Base-by-base conservation (phyloP, 1,140 invertebrate genomes). In the Leptoteleia sp. region DNA sequence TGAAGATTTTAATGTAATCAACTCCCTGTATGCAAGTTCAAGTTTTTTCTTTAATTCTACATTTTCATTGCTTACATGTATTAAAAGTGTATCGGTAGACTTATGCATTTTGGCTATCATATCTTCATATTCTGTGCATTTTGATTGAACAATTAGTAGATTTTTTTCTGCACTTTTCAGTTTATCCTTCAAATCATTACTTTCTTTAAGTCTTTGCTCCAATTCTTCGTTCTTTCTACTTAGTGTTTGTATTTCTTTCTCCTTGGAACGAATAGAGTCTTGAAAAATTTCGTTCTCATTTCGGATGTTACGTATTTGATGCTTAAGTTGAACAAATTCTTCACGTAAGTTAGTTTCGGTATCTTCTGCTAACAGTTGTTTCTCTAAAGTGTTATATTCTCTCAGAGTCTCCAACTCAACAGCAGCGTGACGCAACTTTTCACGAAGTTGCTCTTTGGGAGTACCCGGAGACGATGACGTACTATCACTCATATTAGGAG, bases 361-460 rank as follows among this genome's bases (percentile, higher is more conserved):
- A 13, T 83, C 79, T 1, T 81, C 82, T 8, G 65, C 40, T 4
- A 54, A 52, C n/a, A 84, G 17, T 64, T 87, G 86, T 25, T 80
- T 86, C 50, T 88, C 87, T 12, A 88, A 59, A 12, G 62, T 79
- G 86, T 84, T n/a, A 80, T 81, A n/a, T 64, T 86, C 83, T 42
- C 61, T 54, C 0, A 88, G 48, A 27, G 22, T 27, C 5, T 81
- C 45, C 4, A 80, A 80, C 52, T 88, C 81, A 3, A 59, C 45
- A 1, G 61, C 48, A 3, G 83, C 15, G 13, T 80, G 55, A 11
- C 50, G 48, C 1, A 85, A 19, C 45, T 75, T 83, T 15, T 83
- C 72, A 4, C 81, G 65, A 3, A 86, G 64, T 0, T 78, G 31
- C 3, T 50, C 13, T 65, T 83, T 85, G n/a, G 83, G 83, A 15